Conservation (phyloP, 2,797 vertebrate genomes). For the Cuculus canorus region DNA sequence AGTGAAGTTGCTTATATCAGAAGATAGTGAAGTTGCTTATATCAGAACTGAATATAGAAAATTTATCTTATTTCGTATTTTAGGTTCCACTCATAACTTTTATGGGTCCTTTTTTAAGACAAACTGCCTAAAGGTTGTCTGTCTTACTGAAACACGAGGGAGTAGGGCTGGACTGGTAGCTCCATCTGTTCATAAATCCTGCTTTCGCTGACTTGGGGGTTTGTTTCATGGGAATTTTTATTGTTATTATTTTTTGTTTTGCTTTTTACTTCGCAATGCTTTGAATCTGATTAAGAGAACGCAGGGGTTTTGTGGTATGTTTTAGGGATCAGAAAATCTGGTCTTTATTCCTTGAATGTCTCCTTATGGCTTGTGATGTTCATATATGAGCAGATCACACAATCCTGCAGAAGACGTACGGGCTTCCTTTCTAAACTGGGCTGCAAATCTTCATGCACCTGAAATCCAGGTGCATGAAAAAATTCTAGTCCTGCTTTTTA, state of each 20-base stretch:
- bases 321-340: not conserved
- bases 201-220: not conserved
- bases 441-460: not conserved
- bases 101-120: not conserved
- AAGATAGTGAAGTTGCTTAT: not conserved
- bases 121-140: not conserved
- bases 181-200: not conserved
- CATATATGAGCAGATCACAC: not conserved
- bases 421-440: not conserved
- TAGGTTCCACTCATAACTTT: not conserved
- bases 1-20: not conserved
- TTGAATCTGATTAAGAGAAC: not conserved
- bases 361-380: not conserved
- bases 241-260: not conserved
- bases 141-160: not conserved
- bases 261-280: not conserved
- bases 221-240: fast-evolving
- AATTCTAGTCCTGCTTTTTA: not conserved
- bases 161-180: not conserved
- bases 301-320: not conserved
- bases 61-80: not conserved
- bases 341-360: not conserved
- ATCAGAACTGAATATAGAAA: not conserved
- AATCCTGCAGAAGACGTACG: not conserved
- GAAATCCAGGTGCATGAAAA: not conserved